Evolutionary conservation across 2,888 invertebrate species (phyloP), one percentile per base, ranked within the genome.

Genomic region (Ryuthela nishihirai): DNA sequence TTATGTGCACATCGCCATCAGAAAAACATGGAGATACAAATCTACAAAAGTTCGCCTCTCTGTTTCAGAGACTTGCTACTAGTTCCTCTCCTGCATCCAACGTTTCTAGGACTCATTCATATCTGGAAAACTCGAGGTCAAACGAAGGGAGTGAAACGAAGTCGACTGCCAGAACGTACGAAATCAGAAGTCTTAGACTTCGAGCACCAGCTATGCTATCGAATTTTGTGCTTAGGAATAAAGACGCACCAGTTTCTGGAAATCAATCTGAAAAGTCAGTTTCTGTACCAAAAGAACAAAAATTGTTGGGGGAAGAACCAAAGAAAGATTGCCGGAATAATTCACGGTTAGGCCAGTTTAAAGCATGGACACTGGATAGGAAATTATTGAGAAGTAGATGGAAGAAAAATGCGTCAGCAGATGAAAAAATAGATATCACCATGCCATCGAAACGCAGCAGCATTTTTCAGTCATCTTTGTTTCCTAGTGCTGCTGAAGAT

Each of bases 361-460:
- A 64, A 43, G 64, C 64, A n/a, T 64, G 64, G 64, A 64, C 64
- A 18, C 45, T 64, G 23, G 64, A 64, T 44, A 40, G 62, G 23
- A 64, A 62, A 35, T 25, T 64, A 25, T 18, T 62, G 35, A 23
- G 62, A 9, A 58, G 53, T 34, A 39, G 54, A 35, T 58, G 53
- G 73, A 39, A 66, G 52, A 60, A 58, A 21, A 50, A 35, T 1
- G 53, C 52, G 6, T 48, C 50, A 9, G 41, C 54, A 2, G 59
- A 59, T n/a, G 59, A 59, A 23, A 59, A 59, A 40, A 21, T 59
- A 38, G 54, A 54, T 53, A 54, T 59, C 10, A 23, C 47, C 15
- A 35, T 59, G n/a, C 45, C 61, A 7, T 32, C 41, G 1, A 48
- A 50, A 7, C 50, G 61, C n/a, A 39, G 61, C 20, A 61, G 59